Base-by-base conservation (phyloP, 1,140 invertebrate genomes). In the Anastrepha obliqua region DNA sequence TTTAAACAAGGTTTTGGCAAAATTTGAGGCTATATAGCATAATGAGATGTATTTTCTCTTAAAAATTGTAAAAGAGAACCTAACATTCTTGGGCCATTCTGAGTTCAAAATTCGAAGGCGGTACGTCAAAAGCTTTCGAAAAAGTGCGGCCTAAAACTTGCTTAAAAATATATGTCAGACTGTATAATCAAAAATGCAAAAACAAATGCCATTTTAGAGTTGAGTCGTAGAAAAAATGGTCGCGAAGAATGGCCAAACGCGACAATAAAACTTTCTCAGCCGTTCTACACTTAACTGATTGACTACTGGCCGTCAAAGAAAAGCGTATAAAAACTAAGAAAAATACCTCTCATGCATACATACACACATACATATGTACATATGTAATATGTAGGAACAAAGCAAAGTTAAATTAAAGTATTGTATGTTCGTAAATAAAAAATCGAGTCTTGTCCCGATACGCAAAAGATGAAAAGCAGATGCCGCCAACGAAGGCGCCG, bases 401-500 rank as follows among this genome's bases (percentile, higher is more conserved):
- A 62, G 29, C 4, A n/a, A 62, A n/a, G 8, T 17, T 4, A 15
- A 62, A n/a, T 62, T 62, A 62, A 13, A 62, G 29, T 62, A 17
- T 78, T 55, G 15, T 51, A n/a, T n/a, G 4, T 44, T 44, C 15
- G 13, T 74, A 44, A 74, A 51, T 3, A 74, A 4, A n/a, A 74
- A 51, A 74, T 67, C 65, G 20, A 51, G 51, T 20, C 20, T 74
- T 74, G 9, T 55, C 13, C 74, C n/a, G 2, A 20, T n/a, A 55
- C 51, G 15, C 47, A 20, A 81, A 55, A 81, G 74, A 81, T 81
- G 20, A 55, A 81, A 81, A 55, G 74, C 74, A 47, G 2, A 29
- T 29, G 74, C 74, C 74, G 74, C 74, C 74, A 81, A 81, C 74
- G 74, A 78, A 51, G 70, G 74, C 74, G 74, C 74, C 74, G 51